Base-by-base conservation (phyloP, 2,797 vertebrate species). In the Neosalanx taihuensis region DNA sequence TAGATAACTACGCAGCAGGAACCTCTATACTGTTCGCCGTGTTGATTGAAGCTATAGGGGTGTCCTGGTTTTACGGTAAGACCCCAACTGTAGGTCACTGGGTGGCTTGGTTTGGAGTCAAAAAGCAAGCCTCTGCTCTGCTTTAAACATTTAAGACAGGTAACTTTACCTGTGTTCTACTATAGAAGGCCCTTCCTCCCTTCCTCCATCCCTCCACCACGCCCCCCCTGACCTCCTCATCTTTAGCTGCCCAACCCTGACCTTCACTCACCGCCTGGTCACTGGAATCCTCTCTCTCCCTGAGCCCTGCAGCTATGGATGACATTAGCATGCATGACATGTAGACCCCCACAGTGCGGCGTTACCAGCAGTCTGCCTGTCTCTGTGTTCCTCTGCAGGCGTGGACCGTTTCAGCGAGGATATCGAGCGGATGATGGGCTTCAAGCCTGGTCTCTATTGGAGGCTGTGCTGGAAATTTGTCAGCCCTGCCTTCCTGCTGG, bases 41-140 rank as follows among this genome's bases (percentile, higher is more conserved):
- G 73, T 88, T 99, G 76, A 94, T 99, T 81, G 98, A 99, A 81
- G 95, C 97, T 76, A 96, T 99, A 1, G 98, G 98, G 37, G 97
- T 99, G 64, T 96, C 98, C n/a, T 99, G 98, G 98, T 98, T 99
- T 88, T 99, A 99, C 56, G 98, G 98, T 99, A 89, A 72, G 94
- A 18, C 31, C 9, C 41, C 20, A 30, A 46, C 41, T 46, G 41
- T 46, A 46, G 41, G 41, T 46, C 41, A 12, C 41, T 13, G 35
- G 7, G 10, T 37, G 41, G 41, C 41, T 12, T 13, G 41, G 41
- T 46, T 9, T 46, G 9, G 10, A 9, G 10, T 46, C 3, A 13
- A 46, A 41, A 13, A 46, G 13, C 41, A 46, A 37, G 13, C 41
- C 41, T 46, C 41, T 13, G 41, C 2, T 46, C 41, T 46, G 10